phyloP scores from a whole-genome alignment of 2,888 invertebrate species.

The Biston betularia region DNA sequence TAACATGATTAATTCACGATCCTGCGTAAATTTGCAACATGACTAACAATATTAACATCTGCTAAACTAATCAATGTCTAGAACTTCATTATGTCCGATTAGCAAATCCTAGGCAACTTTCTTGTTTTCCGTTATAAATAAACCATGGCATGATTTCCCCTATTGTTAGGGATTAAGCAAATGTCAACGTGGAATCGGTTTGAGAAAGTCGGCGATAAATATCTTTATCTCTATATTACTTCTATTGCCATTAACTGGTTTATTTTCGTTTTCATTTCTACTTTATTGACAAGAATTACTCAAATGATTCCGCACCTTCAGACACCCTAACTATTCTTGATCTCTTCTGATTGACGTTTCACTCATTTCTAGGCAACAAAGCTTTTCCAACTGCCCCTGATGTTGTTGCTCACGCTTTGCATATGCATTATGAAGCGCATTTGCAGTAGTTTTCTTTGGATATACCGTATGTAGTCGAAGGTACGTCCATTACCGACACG shows the following conservation, averaged over 20 bases:
- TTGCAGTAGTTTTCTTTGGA: conserved; percentile 87
- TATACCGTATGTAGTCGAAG: conserved; percentile 86
- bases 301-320: conserved; percentile 9
- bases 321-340: conserved; percentile 11
- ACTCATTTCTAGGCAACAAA: conserved; percentile 86
- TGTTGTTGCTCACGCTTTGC: conserved; percentile 87
- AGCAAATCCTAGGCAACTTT: conserved; percentile 54
- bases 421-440: conserved; percentile 87
- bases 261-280: not conserved
- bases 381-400: conserved; percentile 86
- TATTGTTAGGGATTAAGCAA: conserved; percentile 20
- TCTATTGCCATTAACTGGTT: not conserved
- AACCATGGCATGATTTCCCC: conserved; percentile 53
- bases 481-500: conserved; percentile 85
- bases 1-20: conserved; percentile 73
- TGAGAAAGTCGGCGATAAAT: not conserved
- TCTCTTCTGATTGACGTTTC: conserved; percentile 76
- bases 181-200: conserved; percentile 6
- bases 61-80: conserved; percentile 60
- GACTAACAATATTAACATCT: conserved; percentile 70
- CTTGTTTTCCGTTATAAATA: conserved; percentile 54
- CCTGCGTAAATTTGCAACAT: conserved; percentile 62
- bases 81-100: conserved; percentile 42
- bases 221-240: conserved; percentile 6
- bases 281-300: conserved; percentile 1